Evolutionary conservation across 2,113 vertebrate species (phyloP).

Genomic region (Tichodroma muraria): DNA sequence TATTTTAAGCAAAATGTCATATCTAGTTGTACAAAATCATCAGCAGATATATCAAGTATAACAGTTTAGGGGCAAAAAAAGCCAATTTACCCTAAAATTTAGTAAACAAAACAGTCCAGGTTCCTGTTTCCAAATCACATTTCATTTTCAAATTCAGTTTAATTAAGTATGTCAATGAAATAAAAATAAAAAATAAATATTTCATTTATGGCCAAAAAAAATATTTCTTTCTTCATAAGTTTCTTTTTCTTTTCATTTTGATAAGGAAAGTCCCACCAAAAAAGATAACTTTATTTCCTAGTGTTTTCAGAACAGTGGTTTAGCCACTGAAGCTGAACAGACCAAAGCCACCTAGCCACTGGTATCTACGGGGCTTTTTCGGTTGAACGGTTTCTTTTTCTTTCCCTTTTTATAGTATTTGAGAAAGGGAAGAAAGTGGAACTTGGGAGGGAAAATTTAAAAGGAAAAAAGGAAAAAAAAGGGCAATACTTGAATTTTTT

Average conservation of each 20-base stretch:
- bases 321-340: background rate
- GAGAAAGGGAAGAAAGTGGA: background rate
- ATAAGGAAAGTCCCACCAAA: background rate
- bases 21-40: background rate
- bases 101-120: background rate
- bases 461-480: background rate
- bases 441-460: background rate
- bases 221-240: background rate
- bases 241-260: background rate
- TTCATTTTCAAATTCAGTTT: background rate
- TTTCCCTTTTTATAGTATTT: background rate
- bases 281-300: background rate
- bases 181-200: background rate
- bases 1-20: background rate
- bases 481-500: background rate
- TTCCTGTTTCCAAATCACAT: background rate
- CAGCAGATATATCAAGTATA: background rate
- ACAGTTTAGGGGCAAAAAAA: background rate
- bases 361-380: background rate
- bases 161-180: background rate
- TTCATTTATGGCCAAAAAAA: background rate
- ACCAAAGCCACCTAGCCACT: background rate
- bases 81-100: background rate
- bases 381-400: background rate
- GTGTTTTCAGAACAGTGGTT: background rate